Base-by-base conservation (phyloP, 2,113 vertebrate species). In the Oophaga pumilio region DNA sequence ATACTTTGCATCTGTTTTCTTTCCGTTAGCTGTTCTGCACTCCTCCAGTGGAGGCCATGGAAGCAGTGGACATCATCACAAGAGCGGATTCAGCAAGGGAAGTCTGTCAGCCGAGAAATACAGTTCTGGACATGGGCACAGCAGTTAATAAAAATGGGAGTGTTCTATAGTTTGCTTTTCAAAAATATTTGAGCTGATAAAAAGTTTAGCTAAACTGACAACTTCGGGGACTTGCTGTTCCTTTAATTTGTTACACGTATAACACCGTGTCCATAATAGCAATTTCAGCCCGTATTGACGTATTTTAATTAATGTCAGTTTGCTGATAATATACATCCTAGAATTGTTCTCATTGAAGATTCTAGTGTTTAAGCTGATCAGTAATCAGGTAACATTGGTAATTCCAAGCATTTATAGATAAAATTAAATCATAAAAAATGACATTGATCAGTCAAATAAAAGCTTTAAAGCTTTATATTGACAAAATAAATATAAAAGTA, bases 61-160 rank as follows among this genome's bases (percentile, higher is more conserved):
- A 7, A 43, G 89, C 10, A 85, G 24, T 26, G 69, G 59, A 20
- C 59, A 62, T 62, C 68, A 88, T 52, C 80, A 88, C 20, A 82
- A 83, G 33, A 83, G 80, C 2, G 86, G 86, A 57, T 66, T 83
- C 33, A 83, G 69, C 59, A 64, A n/a, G 9, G 66, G 22, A 22
- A 86, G 66, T 22, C 11, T 76, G 9, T 85, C 84, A 2, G 13
- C 33, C 11, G 84, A 73, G 13, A 85, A 85, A 85, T 85, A 85
- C 14, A 77, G 73, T 62, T 76, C 84, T 9, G 84, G 84, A 33
- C 83, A 85, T 62, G 83, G 83, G 7, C 84, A 85, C 24, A 50
- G 33, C 64, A 71, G 59, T 60, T 76, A 85, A 33, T 17, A 24
- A 1, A 56, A 28, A 57, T 59, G 22, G 15, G 14, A n/a, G 0